These are phyloP conservation scores for Palythoa caribaeorum DNA, from an alignment of 92 coral and sea anemone species.

Conservation along the genomic window DNA sequence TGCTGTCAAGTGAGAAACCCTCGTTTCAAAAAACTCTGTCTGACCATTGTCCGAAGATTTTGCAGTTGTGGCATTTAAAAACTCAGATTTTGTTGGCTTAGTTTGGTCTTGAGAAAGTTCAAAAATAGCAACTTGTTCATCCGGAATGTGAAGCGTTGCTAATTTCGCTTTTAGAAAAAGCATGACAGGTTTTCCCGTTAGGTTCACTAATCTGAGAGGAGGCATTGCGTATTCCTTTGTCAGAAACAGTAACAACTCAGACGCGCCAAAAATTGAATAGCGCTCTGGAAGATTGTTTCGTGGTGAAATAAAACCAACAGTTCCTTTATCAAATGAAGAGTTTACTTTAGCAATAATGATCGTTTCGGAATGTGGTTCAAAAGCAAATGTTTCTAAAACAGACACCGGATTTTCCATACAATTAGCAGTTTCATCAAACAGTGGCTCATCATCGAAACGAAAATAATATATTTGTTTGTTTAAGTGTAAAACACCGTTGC, in stretches of 20 bases:
- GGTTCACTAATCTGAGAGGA: constrained; percentile 56
- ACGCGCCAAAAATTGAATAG: constrained; percentile 52
- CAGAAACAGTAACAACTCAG: constrained; percentile 35
- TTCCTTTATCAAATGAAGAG: constrained; percentile 22
- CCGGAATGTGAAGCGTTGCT: constrained; percentile 30
- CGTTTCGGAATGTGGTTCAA: neutral
- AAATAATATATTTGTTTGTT: neutral
- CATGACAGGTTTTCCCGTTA: constrained; percentile 40
- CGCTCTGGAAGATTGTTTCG: neutral
- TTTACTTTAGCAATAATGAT: neutral
- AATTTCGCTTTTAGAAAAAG: constrained; percentile 50
- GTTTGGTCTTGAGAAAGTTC: neutral
- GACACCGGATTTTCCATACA: neutral
- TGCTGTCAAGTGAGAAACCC: neutral
- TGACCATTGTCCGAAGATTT: neutral
- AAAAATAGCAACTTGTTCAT: neutral
- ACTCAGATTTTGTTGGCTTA: neutral
- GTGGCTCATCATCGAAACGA: constrained; percentile 1
- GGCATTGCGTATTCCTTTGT: constrained; percentile 53
- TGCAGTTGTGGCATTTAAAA: neutral
- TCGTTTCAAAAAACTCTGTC: neutral
- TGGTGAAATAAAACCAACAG: constrained; percentile 24
- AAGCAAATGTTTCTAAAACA: neutral
- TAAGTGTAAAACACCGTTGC: neutral
- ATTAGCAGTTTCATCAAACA: neutral